These are phyloP conservation scores for Masnerella sp. DNA, from an alignment of 2,888 invertebrate species.

Conservation along the genomic window DNA sequence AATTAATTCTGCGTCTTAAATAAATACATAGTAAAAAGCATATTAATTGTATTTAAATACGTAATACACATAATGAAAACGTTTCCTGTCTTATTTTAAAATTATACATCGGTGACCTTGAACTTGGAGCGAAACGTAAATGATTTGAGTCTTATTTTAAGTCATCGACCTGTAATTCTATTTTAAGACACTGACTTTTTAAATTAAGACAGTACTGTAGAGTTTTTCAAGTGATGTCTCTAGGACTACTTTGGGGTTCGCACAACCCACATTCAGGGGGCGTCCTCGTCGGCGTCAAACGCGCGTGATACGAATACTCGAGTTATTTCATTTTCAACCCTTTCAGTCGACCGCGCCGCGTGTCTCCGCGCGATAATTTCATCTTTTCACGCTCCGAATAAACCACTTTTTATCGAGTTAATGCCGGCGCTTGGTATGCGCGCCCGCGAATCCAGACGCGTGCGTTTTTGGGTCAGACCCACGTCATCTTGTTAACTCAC, in stretches of 20 bases:
- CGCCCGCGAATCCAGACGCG: slow-evolving; percentile 41
- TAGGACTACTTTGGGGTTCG: slow-evolving; percentile 36
- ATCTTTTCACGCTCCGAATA: slow-evolving; percentile 68
- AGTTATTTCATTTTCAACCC: slow-evolving; percentile 73
- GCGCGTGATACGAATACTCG: slow-evolving; percentile 71
- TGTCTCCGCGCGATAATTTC: slow-evolving; percentile 65
- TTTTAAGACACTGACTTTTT: too few species aligned
- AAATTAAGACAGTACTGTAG: too few species aligned
- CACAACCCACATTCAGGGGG: slow-evolving; percentile 43
- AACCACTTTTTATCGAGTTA: slow-evolving; percentile 65
- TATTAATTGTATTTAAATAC: too few species aligned
- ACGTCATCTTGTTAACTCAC: slow-evolving; percentile 33
- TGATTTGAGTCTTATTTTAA: too few species aligned
- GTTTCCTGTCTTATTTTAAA: too few species aligned
- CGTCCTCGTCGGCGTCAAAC: slow-evolving; percentile 59
- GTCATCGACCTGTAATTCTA: too few species aligned
- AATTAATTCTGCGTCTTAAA: too few species aligned
- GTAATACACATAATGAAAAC: too few species aligned
- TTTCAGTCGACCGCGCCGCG: slow-evolving; percentile 64
- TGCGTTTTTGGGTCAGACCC: slow-evolving; percentile 44
- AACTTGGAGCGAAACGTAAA: too few species aligned
- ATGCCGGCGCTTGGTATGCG: slow-evolving; percentile 62
- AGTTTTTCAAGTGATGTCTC: too few species aligned
- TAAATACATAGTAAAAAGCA: too few species aligned
- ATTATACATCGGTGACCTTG: too few species aligned